These are phyloP conservation scores for Drosophila arawakana DNA, from an alignment of 1,140 invertebrate species.

Conservation along the genomic window DNA sequence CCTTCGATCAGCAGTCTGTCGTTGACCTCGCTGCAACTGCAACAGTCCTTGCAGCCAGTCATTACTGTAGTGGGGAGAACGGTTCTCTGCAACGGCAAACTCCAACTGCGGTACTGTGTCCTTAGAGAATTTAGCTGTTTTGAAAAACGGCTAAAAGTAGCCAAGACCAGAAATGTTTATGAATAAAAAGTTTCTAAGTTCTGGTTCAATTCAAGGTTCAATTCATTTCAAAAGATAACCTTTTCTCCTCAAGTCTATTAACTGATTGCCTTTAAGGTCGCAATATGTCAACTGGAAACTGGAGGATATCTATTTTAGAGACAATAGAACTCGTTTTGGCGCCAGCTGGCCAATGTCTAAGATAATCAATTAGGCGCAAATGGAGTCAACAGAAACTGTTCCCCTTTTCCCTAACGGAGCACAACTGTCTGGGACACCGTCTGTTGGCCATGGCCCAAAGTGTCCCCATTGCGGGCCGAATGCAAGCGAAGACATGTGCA, in stretches of 20 bases:
- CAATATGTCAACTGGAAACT: neutral
- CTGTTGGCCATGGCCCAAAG: conserved; percentile 26
- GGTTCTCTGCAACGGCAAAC: no score
- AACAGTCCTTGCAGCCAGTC: neutral
- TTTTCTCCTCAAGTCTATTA: no score
- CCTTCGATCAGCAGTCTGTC: conserved; percentile 10
- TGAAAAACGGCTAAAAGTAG: no score
- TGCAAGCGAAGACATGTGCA: conserved; percentile 67
- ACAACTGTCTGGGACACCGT: neutral
- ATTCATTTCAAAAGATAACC: no score
- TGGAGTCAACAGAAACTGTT: neutral
- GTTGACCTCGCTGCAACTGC: neutral
- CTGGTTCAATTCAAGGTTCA: no score
- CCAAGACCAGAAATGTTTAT: no score
- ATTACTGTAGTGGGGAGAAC: no score
- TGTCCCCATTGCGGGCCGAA: conserved; percentile 35
- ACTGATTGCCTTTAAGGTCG: no score
- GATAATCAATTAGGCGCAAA: neutral
- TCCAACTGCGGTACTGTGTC: no score
- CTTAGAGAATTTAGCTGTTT: no score
- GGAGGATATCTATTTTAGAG: neutral
- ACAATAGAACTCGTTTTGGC: conserved; percentile 2
- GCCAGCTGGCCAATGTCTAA: conserved; percentile 10
- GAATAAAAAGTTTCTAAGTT: no score
- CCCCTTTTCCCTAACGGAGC: neutral